Percentiles rank a stretch among this genome's conserved stretches.
Conservation (phyloP, 2,888 invertebrate species). For the Dione vanillae region DNA sequence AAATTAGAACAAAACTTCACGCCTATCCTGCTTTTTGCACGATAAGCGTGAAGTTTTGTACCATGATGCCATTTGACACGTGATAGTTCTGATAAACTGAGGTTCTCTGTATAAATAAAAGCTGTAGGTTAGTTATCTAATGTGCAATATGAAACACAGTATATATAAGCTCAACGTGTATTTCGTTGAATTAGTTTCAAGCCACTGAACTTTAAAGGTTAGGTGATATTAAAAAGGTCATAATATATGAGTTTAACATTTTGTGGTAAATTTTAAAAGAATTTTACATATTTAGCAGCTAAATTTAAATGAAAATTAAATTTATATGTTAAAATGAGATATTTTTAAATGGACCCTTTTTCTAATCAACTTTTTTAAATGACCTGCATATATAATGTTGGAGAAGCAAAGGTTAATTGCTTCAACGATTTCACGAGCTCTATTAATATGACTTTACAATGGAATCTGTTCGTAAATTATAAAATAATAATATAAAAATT, state of each 20-base stretch:
- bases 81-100: too few species aligned
- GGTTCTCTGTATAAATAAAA: too few species aligned
- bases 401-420: neutral
- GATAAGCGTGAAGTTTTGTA: too few species aligned
- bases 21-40: too few species aligned
- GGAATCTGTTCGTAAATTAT: too few species aligned
- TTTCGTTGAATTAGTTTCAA: conserved; percentile 26
- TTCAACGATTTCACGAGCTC: too few species aligned
- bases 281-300: neutral
- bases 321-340: conserved; percentile 1
- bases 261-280: neutral
- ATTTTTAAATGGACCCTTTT: neutral
- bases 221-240: conserved; percentile 33
- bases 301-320: conserved; percentile 7
- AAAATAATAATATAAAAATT: too few species aligned
- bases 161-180: conserved; percentile 6
- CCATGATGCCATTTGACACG: too few species aligned
- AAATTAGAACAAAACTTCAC: too few species aligned
- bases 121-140: neutral
- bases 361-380: neutral
- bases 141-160: neutral
- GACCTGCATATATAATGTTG: neutral
- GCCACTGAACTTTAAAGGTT: conserved; percentile 40
- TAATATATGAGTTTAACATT: neutral
- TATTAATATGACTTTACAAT: too few species aligned